Evolutionary conservation across 2,113 vertebrate species (phyloP).

Genomic region (Ammodytes dubius): DNA sequence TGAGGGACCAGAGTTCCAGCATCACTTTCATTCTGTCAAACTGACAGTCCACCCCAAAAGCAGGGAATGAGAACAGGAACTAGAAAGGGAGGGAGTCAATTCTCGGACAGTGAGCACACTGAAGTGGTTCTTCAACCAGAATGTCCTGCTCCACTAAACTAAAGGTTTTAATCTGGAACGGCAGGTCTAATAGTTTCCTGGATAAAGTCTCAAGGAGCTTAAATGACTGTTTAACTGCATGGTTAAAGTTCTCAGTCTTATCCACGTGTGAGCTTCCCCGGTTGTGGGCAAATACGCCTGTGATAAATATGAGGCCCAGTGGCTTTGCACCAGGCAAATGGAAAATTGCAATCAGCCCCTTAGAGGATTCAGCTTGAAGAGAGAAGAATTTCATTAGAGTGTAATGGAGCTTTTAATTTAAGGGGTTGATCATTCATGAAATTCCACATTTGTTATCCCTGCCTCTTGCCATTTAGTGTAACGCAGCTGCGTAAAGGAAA

Average conservation of each 20-base stretch:
- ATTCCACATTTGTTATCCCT: slow-evolving; percentile 74
- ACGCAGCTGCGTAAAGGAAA: slow-evolving; percentile 41
- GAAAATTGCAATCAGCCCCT: slow-evolving; percentile 69
- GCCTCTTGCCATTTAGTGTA: slow-evolving; percentile 59
- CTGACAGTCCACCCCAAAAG: slow-evolving; percentile 50
- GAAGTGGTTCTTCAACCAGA: slow-evolving; percentile 32
- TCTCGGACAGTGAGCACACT: slow-evolving; percentile 37
- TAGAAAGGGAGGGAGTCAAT: slow-evolving; percentile 27
- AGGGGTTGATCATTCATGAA: slow-evolving; percentile 78
- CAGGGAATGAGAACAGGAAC: slow-evolving; percentile 9
- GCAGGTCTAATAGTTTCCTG: slow-evolving; percentile 22
- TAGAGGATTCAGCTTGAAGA: slow-evolving; percentile 67
- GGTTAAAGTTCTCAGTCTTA: slow-evolving; percentile 43
- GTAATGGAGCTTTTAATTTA: slow-evolving; percentile 82
- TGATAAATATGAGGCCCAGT: slow-evolving; percentile 53
- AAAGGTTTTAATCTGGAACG: slow-evolving; percentile 38
- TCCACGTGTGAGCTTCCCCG: slow-evolving; percentile 22
- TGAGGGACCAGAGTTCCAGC: slow-evolving; percentile 45
- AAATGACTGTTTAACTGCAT: slow-evolving; percentile 46
- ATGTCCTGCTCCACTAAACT: slow-evolving; percentile 44
- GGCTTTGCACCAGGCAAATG: slow-evolving; percentile 63
- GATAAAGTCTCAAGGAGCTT: slow-evolving; percentile 27
- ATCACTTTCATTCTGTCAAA: slow-evolving; percentile 67
- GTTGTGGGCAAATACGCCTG: slow-evolving; percentile 41
- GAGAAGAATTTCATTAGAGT: slow-evolving; percentile 76